A percentile compares a stretch with the other conserved stretches of the same genome.
Evolutionary conservation across 2,797 vertebrate genomes (phyloP).

Genomic region (Melanotaenia pygmaea): DNA sequence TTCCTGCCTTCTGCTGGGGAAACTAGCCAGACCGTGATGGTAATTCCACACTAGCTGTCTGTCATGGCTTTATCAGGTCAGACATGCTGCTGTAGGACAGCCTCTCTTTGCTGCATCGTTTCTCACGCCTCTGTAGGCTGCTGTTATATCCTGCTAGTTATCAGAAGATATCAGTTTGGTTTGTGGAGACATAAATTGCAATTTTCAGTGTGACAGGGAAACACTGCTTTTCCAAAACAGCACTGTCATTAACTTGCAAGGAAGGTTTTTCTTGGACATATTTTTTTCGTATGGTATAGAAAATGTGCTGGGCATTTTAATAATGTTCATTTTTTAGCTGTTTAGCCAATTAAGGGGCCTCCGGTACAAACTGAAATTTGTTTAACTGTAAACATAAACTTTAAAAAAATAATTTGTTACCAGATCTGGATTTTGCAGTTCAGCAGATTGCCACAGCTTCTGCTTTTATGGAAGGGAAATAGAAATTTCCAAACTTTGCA

Average conservation of each 20-base stretch:
- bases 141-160: not conserved
- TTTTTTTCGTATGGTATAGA: not conserved
- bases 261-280: not conserved
- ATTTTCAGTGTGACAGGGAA: not conserved
- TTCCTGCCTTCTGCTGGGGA: slow-evolving; percentile 72
- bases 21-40: slow-evolving; percentile 67
- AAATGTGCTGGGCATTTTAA: too few relatives aligned
- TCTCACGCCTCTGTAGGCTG: not conserved
- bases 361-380: not conserved
- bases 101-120: slow-evolving; percentile 30
- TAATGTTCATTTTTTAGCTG: not conserved
- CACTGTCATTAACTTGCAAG: not conserved
- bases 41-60: slow-evolving; percentile 53
- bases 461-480: not conserved
- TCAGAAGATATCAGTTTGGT: not conserved
- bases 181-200: not conserved
- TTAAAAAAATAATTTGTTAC: not conserved
- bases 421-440: too few relatives aligned
- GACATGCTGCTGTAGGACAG: slow-evolving; percentile 19
- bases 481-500: too few relatives aligned
- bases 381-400: not conserved
- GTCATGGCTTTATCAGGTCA: slow-evolving; percentile 49
- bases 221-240: not conserved
- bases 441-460: not conserved
- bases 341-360: not conserved